Conservation (phyloP, 2,888 invertebrate species). For the Axea sp. region DNA sequence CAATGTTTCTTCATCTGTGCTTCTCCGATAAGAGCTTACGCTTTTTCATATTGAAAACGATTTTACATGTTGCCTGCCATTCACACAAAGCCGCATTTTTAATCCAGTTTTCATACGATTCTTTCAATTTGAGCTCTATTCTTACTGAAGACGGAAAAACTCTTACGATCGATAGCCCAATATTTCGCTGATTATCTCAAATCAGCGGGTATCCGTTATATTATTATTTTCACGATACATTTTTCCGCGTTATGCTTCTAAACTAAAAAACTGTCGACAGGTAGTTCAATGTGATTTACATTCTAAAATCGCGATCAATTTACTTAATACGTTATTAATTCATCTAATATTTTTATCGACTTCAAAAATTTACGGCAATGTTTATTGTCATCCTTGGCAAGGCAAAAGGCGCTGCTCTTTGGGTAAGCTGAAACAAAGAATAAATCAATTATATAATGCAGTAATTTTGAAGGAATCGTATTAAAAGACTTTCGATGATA, state of each 20-base stretch:
- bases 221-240: not conserved
- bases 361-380: slow-evolving; percentile 8
- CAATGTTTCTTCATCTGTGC: slow-evolving; percentile 28
- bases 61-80: slow-evolving; percentile 3
- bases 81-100: slow-evolving; percentile 17
- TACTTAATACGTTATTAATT: too few species aligned
- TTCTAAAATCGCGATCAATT: not conserved
- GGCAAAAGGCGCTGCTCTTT: slow-evolving; percentile 11
- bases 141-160: not conserved
- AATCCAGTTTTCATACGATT: slow-evolving; percentile 10
- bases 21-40: slow-evolving; percentile 21
- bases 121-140: slow-evolving; percentile 13
- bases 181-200: slow-evolving; percentile 11
- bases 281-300: slow-evolving; percentile 11
- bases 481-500: too few species aligned
- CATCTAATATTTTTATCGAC: too few species aligned
- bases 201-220: slow-evolving; percentile 3
- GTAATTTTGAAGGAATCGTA: too few species aligned
- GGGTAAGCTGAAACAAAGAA: slow-evolving; percentile 37
- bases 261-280: not conserved
- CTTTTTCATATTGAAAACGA: slow-evolving; percentile 35
- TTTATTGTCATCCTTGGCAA: slow-evolving; percentile 37
- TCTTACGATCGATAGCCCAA: slow-evolving; percentile 12
- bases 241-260: too few species aligned
- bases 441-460: too few species aligned